Evolutionary conservation across 1,140 invertebrate species (phyloP).

Genomic region (Papilio machaon): DNA sequence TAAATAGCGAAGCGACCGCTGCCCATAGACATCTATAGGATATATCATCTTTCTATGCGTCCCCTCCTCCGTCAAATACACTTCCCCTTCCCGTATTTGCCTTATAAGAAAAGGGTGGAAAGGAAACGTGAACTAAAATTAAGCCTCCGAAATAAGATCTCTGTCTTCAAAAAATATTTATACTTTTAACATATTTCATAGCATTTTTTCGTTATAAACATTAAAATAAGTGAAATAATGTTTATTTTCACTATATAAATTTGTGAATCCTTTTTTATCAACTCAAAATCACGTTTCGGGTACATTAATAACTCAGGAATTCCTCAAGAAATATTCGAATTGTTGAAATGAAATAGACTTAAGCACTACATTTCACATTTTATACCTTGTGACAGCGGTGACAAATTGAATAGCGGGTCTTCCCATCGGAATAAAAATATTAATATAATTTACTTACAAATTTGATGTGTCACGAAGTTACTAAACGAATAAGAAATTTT

Average conservation of each 20-base stretch:
- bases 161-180: no score
- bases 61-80: no score
- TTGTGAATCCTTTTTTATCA: neutral
- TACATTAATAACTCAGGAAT: conserved; percentile 11
- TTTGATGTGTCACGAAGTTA: neutral
- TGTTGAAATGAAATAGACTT: conserved; percentile 16
- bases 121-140: no score
- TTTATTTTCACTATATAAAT: neutral
- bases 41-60: no score
- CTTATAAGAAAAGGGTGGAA: no score
- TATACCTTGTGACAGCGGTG: conserved; percentile 10
- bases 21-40: no score
- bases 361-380: conserved; percentile 18
- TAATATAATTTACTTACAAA: conserved; percentile 1
- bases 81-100: no score
- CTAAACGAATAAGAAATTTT: neutral
- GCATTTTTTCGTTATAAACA: neutral
- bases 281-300: neutral
- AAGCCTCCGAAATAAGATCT: no score
- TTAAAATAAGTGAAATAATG: neutral
- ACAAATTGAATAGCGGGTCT: neutral
- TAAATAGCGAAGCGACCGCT: no score
- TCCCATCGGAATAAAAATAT: conserved; percentile 14
- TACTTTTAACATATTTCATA: no score
- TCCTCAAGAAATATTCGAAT: conserved; percentile 5